A percentile compares a stretch with the other conserved stretches of the same genome.
Evolutionary conservation across 2,797 vertebrate species (phyloP).

Genomic region (Kryptopterus vitreolus): DNA sequence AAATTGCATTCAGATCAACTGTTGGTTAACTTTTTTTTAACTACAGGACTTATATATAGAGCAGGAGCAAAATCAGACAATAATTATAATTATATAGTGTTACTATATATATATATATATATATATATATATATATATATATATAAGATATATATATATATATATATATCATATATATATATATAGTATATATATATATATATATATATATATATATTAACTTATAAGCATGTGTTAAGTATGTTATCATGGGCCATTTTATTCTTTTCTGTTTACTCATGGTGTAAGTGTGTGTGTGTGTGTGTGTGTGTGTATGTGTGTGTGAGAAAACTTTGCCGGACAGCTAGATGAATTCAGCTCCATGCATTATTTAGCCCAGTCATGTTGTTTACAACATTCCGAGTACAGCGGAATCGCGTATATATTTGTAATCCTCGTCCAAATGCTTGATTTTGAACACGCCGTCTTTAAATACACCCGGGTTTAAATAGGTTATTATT

Average conservation of each 20-base stretch:
- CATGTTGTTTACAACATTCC: constrained; percentile 35
- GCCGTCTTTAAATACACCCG: not conserved
- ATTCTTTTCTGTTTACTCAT: not conserved
- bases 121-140: too few species aligned
- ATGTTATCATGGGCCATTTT: not conserved
- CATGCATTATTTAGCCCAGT: not conserved
- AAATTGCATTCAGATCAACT: not conserved
- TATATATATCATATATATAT: too few species aligned
- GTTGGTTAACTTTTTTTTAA: not conserved
- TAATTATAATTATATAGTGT: too few species aligned
- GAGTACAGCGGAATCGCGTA: not conserved
- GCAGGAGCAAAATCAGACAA: not conserved
- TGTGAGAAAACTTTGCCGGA: constrained; percentile 38
- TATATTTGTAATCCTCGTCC: not conserved
- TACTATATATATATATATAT: not conserved
- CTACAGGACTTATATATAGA: not conserved
- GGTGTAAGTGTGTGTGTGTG: not conserved
- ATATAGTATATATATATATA: too few species aligned
- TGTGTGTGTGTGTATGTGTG: not conserved
- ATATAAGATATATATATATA: too few species aligned
- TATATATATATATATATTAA: too few species aligned
- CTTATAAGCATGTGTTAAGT: not conserved
- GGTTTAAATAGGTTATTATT: not conserved
- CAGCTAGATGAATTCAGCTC: constrained; percentile 2
- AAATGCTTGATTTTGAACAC: not conserved